Evolutionary conservation across 2,888 invertebrate species (phyloP).

Genomic region (Limenitis camilla): DNA sequence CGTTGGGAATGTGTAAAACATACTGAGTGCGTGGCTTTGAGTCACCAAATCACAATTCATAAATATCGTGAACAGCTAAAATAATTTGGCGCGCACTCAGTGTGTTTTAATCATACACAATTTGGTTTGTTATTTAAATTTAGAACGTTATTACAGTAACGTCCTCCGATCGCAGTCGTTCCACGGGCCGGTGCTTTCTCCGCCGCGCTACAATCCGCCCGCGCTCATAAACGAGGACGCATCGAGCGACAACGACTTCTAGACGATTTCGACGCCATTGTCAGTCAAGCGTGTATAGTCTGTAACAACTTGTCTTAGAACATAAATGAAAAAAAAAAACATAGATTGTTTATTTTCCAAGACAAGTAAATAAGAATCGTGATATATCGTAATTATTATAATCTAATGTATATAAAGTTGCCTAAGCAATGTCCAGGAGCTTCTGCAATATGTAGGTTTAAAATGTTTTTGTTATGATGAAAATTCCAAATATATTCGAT

Average conservation of each 20-base stretch:
- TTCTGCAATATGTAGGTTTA: too few species aligned
- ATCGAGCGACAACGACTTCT: constrained; percentile 72
- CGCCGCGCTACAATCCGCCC: constrained; percentile 47
- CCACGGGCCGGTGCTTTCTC: constrained; percentile 70
- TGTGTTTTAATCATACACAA: neutral
- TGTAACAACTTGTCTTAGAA: too few species aligned
- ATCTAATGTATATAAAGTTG: too few species aligned
- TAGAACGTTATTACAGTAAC: constrained; percentile 49
- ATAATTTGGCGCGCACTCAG: neutral
- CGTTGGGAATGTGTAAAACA: too few species aligned
- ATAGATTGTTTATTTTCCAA: too few species aligned
- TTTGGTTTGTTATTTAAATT: neutral
- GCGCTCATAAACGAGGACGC: constrained; percentile 56
- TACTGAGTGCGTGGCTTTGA: too few species aligned
- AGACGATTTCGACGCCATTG: constrained; percentile 25
- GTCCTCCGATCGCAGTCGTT: constrained; percentile 78
- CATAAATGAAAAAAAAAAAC: too few species aligned
- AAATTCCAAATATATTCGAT: too few species aligned
- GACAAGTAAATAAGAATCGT: too few species aligned
- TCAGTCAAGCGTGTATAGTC: neutral
- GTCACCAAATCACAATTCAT: neutral
- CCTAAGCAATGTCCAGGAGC: too few species aligned
- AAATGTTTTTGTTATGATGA: too few species aligned
- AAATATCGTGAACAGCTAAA: neutral
- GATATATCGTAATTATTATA: too few species aligned